A percentile compares a stretch with the other conserved stretches of the same genome.
Conservation (phyloP, 2,797 vertebrate species). For the Cyprinodon diabolis region DNA sequence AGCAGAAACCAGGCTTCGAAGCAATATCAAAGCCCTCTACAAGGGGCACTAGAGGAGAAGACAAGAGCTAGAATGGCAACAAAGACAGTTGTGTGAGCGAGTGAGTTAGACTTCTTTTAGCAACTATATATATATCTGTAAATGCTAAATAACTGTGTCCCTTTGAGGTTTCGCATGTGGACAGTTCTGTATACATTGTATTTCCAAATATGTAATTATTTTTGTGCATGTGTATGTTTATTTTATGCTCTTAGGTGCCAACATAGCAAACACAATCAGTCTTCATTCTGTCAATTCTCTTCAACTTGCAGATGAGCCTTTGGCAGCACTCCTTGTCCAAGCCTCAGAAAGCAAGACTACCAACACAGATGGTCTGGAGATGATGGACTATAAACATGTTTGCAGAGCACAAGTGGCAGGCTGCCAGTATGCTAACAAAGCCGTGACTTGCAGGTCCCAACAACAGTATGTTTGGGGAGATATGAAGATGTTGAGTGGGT, state of each 20-base stretch:
- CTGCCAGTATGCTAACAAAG: slow-evolving; percentile 62
- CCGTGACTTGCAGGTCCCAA: slow-evolving; percentile 50
- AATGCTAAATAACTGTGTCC: slow-evolving; percentile 37
- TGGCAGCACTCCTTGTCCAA: slow-evolving; percentile 59
- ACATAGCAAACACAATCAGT: slow-evolving; percentile 53
- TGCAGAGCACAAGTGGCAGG: slow-evolving; percentile 41
- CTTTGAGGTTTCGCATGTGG: slow-evolving; percentile 12
- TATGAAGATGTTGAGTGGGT: slow-evolving; percentile 53
- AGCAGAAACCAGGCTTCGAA: slow-evolving; percentile 73
- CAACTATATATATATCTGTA: slow-evolving; percentile 17
- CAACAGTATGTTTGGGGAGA: slow-evolving; percentile 66
- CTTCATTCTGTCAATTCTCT: slow-evolving; percentile 28
- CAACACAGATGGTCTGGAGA: slow-evolving; percentile 67
- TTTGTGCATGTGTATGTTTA: slow-evolving; percentile 3
- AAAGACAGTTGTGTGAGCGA: slow-evolving; percentile 40
- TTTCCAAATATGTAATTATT: slow-evolving; percentile 14
- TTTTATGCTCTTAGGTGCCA: slow-evolving; percentile 48
- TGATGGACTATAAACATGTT: slow-evolving; percentile 65
- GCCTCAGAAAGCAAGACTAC: slow-evolving; percentile 53
- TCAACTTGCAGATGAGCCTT: slow-evolving; percentile 50
- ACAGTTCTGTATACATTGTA: slow-evolving; percentile 16
- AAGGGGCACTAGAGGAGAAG: slow-evolving; percentile 67
- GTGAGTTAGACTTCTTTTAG: slow-evolving; percentile 16
- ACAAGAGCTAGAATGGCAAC: slow-evolving; percentile 58
- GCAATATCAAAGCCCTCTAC: slow-evolving; percentile 69